Percentiles rank a stretch among this genome's conserved stretches.
These are phyloP conservation scores for Aspidoscelis tigris DNA, from an alignment of 2,113 vertebrate species.

Conservation along the genomic window DNA sequence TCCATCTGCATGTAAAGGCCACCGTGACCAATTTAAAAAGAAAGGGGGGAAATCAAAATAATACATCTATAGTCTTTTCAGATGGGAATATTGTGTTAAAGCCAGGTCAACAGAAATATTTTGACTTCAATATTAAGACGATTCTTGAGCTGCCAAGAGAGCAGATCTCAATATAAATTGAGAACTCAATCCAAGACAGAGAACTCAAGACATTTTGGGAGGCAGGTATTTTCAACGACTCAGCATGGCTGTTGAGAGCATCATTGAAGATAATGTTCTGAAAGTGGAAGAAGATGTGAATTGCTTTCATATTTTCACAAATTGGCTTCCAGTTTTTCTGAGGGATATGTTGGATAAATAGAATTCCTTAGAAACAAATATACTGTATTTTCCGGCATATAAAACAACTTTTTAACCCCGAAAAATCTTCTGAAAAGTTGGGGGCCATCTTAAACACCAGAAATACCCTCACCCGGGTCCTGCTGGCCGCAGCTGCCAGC, in stretches of 20 bases:
- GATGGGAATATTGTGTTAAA: background rate
- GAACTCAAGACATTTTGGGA: background rate
- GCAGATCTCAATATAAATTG: background rate
- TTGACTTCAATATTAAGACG: background rate
- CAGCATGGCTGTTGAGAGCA: background rate
- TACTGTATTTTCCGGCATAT: background rate
- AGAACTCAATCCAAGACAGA: background rate
- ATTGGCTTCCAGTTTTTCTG: background rate
- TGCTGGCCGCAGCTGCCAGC: too few relatives aligned
- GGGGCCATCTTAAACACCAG: too few relatives aligned
- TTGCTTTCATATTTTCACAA: background rate
- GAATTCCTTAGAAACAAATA: background rate
- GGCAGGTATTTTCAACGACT: background rate
- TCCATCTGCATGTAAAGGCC: background rate
- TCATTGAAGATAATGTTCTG: background rate
- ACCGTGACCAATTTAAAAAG: too few relatives aligned
- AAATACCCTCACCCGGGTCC: too few relatives aligned
- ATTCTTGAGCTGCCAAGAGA: background rate
- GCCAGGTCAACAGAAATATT: background rate
- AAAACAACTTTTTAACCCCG: too few relatives aligned
- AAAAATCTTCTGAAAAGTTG: too few relatives aligned
- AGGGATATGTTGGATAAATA: background rate
- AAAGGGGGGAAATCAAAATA: too few relatives aligned
- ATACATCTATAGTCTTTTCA: background rate
- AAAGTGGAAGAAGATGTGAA: background rate